Conservation (phyloP, 2,888 invertebrate genomes). For the Nasonia oneida region DNA sequence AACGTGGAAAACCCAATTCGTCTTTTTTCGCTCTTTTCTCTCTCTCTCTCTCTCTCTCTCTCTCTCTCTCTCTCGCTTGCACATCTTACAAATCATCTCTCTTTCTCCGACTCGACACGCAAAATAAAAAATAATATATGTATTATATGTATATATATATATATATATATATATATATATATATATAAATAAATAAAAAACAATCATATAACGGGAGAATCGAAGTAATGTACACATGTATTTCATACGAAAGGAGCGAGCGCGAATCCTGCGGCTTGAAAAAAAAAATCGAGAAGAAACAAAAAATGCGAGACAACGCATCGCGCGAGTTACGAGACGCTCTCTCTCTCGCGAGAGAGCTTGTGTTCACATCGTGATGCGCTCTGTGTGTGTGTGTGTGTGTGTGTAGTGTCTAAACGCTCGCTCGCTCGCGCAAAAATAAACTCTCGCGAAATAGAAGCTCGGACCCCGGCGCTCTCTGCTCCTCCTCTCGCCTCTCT, state of each 20-base stretch:
- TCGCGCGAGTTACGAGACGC: too few relatives aligned
- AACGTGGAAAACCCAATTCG: slow-evolving; percentile 60
- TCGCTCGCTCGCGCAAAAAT: slow-evolving; percentile 49
- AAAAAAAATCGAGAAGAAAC: slow-evolving; percentile 19
- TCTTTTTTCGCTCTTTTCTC: slow-evolving; percentile 56
- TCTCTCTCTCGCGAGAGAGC: too few relatives aligned
- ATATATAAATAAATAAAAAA: slow-evolving; percentile 39
- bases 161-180: too few relatives aligned
- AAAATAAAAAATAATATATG: slow-evolving; percentile 37
- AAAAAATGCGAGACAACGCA: not conserved
- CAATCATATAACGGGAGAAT: slow-evolving; percentile 43
- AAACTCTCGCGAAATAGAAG: slow-evolving; percentile 55
- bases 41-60: slow-evolving; percentile 31
- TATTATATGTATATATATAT: not conserved
- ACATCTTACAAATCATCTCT: not conserved
- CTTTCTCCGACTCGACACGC: slow-evolving; percentile 15
- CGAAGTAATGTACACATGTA: slow-evolving; percentile 52
- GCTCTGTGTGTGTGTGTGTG: not conserved
- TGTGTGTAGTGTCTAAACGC: slow-evolving; percentile 17
- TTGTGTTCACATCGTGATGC: too few relatives aligned
- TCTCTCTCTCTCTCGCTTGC: slow-evolving; percentile 11
- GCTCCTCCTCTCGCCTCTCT: slow-evolving; percentile 23
- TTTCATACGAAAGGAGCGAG: slow-evolving; percentile 45
- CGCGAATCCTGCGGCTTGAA: not conserved
- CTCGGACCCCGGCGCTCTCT: slow-evolving; percentile 18